Conservation (phyloP, 2,113 vertebrate genomes). For the Mionectes macconnelli region DNA sequence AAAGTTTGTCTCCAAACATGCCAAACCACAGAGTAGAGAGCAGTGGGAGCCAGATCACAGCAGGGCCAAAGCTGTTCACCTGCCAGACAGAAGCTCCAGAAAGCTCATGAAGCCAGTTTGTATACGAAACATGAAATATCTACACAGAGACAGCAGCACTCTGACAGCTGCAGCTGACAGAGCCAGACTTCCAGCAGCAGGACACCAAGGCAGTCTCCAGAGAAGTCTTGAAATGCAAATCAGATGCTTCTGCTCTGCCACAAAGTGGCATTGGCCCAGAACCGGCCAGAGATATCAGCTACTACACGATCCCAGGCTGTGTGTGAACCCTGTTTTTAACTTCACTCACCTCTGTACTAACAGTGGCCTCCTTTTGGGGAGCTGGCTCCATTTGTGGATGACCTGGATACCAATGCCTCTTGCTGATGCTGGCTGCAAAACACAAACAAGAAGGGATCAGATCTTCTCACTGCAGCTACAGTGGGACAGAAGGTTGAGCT, state of each 20-base stretch:
- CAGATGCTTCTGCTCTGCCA: not conserved
- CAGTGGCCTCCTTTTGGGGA: slow-evolving; percentile 90
- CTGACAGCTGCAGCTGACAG: not conserved
- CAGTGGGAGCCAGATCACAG: not conserved
- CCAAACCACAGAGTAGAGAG: not conserved
- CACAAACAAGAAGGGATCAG: not conserved
- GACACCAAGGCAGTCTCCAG: not conserved
- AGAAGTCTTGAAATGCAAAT: not conserved
- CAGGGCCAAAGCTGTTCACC: not conserved
- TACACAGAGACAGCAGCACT: not conserved
- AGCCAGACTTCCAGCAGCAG: not conserved
- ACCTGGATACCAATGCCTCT: slow-evolving; percentile 97
- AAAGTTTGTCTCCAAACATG: not conserved
- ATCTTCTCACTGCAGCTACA: not conserved
- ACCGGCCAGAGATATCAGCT: not conserved
- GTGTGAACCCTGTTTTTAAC: not conserved
- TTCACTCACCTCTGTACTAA: slow-evolving; percentile 92
- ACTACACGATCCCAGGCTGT: not conserved
- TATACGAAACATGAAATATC: not conserved
- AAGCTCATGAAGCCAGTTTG: not conserved
- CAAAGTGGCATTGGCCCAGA: not conserved
- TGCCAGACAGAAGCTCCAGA: not conserved
- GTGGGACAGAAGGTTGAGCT: not conserved
- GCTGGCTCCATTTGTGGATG: slow-evolving; percentile 97
- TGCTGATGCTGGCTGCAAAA: slow-evolving; percentile 89